Conservation (phyloP, 2,888 invertebrate genomes). For the Frankliniella intonsa region DNA sequence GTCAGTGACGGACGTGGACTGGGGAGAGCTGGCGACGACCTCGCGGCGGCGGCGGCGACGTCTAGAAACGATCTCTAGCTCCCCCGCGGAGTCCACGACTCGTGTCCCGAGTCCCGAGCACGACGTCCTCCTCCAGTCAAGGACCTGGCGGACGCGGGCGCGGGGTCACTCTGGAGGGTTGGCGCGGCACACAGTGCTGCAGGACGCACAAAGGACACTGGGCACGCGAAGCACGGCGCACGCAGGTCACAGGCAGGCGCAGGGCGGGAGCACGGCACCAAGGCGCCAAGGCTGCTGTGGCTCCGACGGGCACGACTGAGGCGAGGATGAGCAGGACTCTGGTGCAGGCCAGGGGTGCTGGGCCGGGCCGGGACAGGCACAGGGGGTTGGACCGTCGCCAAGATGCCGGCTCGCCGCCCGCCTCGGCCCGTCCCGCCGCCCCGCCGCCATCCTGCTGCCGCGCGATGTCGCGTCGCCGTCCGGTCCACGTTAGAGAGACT, state of each 20-base stretch:
- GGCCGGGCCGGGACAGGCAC: neutral
- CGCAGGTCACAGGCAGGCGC: neutral
- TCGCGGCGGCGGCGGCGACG: too few relatives aligned
- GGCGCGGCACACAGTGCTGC: neutral
- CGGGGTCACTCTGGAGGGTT: neutral
- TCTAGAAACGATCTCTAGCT: too few relatives aligned
- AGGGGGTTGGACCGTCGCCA: neutral
- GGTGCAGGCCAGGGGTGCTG: neutral
- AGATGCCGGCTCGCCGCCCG: neutral
- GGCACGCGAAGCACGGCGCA: neutral
- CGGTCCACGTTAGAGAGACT: too few relatives aligned
- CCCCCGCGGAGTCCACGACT: too few relatives aligned
- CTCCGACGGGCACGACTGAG: neutral
- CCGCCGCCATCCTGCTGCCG: too few relatives aligned
- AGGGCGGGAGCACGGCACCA: neutral
- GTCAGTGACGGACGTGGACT: too few relatives aligned
- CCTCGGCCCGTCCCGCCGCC: neutral
- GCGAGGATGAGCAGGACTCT: neutral
- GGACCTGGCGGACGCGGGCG: neutral
- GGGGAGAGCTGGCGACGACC: too few relatives aligned
- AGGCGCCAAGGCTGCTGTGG: neutral
- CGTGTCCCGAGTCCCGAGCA: too few relatives aligned
- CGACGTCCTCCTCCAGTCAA: too few relatives aligned
- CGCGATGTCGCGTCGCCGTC: too few relatives aligned
- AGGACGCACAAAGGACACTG: neutral